Evolutionary conservation across 2,797 vertebrate species (phyloP).

Genomic region (Hirundo rustica): DNA sequence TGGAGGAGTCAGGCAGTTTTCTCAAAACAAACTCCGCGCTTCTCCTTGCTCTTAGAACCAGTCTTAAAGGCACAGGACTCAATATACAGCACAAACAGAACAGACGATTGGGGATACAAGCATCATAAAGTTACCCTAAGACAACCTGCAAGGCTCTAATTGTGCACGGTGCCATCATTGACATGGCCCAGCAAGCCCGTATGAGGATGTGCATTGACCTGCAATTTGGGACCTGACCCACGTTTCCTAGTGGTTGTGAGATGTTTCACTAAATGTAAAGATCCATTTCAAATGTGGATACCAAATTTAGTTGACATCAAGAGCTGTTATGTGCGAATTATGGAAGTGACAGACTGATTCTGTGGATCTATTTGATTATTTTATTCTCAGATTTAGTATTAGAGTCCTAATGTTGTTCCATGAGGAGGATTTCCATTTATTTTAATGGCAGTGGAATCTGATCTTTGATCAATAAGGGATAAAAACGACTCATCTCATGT

Average conservation of each 20-base stretch:
- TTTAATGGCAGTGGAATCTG: not conserved
- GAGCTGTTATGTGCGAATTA: not conserved
- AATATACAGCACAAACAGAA: too few species aligned
- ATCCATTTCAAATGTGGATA: not conserved
- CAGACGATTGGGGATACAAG: too few species aligned
- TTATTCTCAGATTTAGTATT: not conserved
- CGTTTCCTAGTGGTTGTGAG: accelerated
- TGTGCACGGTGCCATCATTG: not conserved
- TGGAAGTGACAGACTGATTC: not conserved
- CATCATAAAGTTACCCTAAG: too few species aligned
- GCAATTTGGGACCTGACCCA: not conserved
- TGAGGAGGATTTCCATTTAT: not conserved
- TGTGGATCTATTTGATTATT: not conserved
- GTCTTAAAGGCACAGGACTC: too few species aligned
- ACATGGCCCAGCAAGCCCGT: not conserved
- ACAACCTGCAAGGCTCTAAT: not conserved
- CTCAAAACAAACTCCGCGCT: too few species aligned
- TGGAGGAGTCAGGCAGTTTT: too few species aligned
- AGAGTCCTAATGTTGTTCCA: not conserved
- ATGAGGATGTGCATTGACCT: accelerated
- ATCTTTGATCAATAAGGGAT: not conserved
- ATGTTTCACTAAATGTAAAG: not conserved
- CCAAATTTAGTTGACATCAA: not conserved
- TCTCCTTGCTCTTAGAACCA: too few species aligned
- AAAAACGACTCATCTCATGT: not conserved